Base-by-base conservation (phyloP, 2,888 invertebrate species). In the Lamellibrachia satsuma region DNA sequence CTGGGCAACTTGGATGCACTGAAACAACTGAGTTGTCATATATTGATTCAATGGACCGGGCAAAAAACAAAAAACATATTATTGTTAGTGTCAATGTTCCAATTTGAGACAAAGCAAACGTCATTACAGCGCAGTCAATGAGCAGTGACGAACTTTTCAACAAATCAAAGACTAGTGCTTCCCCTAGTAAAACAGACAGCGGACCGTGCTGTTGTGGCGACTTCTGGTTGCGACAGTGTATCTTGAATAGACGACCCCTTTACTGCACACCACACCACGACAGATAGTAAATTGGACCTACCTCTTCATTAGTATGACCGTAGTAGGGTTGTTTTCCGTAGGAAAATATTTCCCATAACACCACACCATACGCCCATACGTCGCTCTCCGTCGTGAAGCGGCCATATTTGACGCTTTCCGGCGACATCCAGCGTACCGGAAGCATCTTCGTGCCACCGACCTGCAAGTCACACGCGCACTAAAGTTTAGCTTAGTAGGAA, bases 341-440 rank as follows among this genome's bases (percentile, higher is more conserved):
- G 90, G 96, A 96, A 94, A 96, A 97, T 90, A 97, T 96, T 93
- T 97, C 97, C 97, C 97, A 97, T 52, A 97, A 94, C 0, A 97
- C 96, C 9, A 97, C 96, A 2, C 97, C 97, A 93, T 95, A 97
- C 52, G 96, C 96, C 97, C 97, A 97, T 90, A 96, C 96, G 93
- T 97, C 97, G 0, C 96, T 96, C 94, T 97, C 97, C 6, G 95
- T 95, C 3, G 97, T 97, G 94, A 96, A 97, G 92, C 96, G 95
- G 52, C 96, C 96, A 94, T 96, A 97, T 91, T 96, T 96, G 52
- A 97, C 96, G 92, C 96, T 96, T 94, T 97, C 97, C 22, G 96
- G 97, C 2, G 97, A 96, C 96, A 97, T 97, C 97, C 96, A 97
- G 6, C 97, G 94, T 3, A 97, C 96, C 0, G 97, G 97, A 52